phyloP scores from a whole-genome alignment of 2,888 invertebrate species.

The Leptura quadrifasciata region DNA sequence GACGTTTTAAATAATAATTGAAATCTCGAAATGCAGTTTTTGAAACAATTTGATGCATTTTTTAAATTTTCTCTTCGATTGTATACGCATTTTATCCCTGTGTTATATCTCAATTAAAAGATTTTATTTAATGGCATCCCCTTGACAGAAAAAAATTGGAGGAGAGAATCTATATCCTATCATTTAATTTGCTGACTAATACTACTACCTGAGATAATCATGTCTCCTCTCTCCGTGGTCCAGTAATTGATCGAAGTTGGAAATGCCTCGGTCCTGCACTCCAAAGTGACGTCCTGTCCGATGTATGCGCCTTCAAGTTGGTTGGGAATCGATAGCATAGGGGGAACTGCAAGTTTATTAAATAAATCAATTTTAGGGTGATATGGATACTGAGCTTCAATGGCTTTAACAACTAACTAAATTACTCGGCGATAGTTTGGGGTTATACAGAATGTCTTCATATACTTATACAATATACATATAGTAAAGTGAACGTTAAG shows the following conservation, averaged over 20 bases:
- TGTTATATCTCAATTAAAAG: too few relatives aligned
- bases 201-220: constrained; percentile 91
- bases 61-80: too few relatives aligned
- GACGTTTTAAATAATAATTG: too few relatives aligned
- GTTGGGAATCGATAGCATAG: constrained; percentile 95
- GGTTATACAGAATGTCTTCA: background rate
- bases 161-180: background rate
- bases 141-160: too few relatives aligned
- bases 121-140: too few relatives aligned
- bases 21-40: too few relatives aligned
- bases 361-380: constrained; percentile 29
- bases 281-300: constrained; percentile 90
- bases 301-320: constrained; percentile 93
- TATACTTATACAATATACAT: background rate
- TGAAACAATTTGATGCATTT: too few relatives aligned
- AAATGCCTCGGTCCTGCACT: constrained; percentile 94
- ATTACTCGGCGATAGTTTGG: background rate
- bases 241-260: constrained; percentile 96
- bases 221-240: constrained; percentile 93
- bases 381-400: constrained; percentile 5
- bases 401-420: background rate
- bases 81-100: too few relatives aligned
- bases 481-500: background rate
- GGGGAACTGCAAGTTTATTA: constrained; percentile 82
- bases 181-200: constrained; percentile 52